Evolutionary conservation across 2,113 vertebrate genomes (phyloP).

Genomic region (Carassius auratus): DNA sequence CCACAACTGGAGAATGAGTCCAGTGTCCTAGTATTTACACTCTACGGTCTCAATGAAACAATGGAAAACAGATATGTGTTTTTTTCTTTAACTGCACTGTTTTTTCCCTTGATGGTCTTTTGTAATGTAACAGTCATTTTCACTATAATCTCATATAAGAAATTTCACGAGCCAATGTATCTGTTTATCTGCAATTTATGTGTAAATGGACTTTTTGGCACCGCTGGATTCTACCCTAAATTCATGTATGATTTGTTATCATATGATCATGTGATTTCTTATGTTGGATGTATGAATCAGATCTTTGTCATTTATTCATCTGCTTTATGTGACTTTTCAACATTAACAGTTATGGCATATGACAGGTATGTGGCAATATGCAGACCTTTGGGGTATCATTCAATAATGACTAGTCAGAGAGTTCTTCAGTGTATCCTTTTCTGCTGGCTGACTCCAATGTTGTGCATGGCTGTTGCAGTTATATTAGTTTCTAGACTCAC

Average conservation of each 20-base stretch:
- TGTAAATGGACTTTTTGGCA: slow-evolving; percentile 66
- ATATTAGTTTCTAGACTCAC: slow-evolving; percentile 30
- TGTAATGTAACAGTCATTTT: slow-evolving; percentile 50
- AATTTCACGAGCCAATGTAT: slow-evolving; percentile 61
- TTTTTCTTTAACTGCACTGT: slow-evolving; percentile 44
- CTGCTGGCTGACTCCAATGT: slow-evolving; percentile 48
- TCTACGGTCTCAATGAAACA: slow-evolving; percentile 45
- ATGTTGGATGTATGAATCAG: slow-evolving; percentile 50
- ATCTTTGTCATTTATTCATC: slow-evolving; percentile 57
- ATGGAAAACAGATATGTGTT: slow-evolving; percentile 43
- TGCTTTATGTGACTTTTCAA: slow-evolving; percentile 52
- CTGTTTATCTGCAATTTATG: slow-evolving; percentile 67
- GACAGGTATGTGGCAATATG: slow-evolving; percentile 58
- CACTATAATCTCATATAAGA: slow-evolving; percentile 29
- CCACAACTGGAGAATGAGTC: slow-evolving; percentile 33
- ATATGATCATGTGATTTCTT: slow-evolving; percentile 46
- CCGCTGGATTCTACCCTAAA: slow-evolving; percentile 61
- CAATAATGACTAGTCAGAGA: slow-evolving; percentile 50
- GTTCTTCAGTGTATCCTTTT: slow-evolving; percentile 44
- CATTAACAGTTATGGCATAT: slow-evolving; percentile 57
- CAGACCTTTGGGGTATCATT: slow-evolving; percentile 53
- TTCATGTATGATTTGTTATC: slow-evolving; percentile 53
- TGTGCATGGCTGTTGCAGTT: slow-evolving; percentile 19
- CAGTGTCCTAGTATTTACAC: slow-evolving; percentile 39
- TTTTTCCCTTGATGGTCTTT: slow-evolving; percentile 47